A percentile compares a stretch with the other conserved stretches of the same genome.
Conservation (phyloP, 2,888 invertebrate genomes). For the Spisula solida region DNA sequence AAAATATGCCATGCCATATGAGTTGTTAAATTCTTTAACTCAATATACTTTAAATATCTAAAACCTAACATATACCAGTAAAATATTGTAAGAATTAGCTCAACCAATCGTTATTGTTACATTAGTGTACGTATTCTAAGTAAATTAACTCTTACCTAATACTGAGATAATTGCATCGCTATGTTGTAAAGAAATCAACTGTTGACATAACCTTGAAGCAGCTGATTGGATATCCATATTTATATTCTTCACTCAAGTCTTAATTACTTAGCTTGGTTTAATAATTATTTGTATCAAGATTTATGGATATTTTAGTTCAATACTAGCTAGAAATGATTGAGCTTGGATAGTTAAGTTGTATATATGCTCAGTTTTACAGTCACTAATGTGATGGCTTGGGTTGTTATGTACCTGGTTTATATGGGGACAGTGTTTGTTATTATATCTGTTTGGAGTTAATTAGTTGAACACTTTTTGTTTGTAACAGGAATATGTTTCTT, state of each 20-base stretch:
- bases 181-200: conserved; percentile 19
- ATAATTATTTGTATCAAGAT: background rate
- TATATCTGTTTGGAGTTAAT: conserved; percentile 9
- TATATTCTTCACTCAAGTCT: background rate
- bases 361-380: background rate
- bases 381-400: conserved; percentile 11
- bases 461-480: conserved; percentile 12
- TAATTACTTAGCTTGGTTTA: conserved; percentile 9
- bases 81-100: too few relatives aligned
- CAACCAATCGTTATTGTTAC: too few relatives aligned
- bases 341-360: background rate
- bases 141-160: background rate
- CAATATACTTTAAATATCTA: too few relatives aligned
- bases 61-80: too few relatives aligned
- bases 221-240: conserved; percentile 17
- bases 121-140: background rate
- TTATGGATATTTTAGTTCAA: background rate
- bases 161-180: conserved; percentile 3
- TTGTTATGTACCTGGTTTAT: too few relatives aligned
- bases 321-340: background rate
- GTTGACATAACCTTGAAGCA: conserved; percentile 22
- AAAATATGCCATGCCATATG: too few relatives aligned
- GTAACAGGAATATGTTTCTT: background rate
- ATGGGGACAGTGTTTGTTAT: background rate
- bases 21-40: too few relatives aligned